Evolutionary conservation across 1,140 invertebrate genomes (phyloP).

Genomic region (Psix sp.): DNA sequence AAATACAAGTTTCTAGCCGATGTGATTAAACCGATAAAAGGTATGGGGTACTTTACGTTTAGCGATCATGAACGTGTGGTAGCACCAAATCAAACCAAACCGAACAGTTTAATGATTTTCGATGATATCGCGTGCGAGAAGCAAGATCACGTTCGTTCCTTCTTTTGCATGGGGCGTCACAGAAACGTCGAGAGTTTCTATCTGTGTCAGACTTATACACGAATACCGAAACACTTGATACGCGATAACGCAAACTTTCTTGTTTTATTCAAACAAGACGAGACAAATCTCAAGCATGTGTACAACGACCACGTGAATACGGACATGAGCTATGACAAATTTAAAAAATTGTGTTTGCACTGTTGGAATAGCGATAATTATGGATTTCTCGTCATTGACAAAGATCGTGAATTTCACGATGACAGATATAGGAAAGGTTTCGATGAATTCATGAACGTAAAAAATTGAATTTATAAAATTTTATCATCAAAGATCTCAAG

Average conservation of each 20-base stretch:
- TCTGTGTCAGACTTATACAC: conserved; percentile 68
- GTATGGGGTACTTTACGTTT: not conserved
- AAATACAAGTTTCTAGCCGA: not conserved
- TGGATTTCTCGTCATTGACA: conserved; percentile 13
- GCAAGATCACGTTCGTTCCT: conserved; percentile 63
- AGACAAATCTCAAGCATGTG: conserved; percentile 66
- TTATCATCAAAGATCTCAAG: too few relatives aligned
- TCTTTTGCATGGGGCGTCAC: conserved; percentile 70
- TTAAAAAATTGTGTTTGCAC: not conserved
- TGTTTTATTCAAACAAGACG: conserved; percentile 55
- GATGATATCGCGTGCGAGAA: conserved; percentile 70
- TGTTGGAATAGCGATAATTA: conserved; percentile 18
- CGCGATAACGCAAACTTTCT: conserved; percentile 66
- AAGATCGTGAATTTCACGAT: not conserved
- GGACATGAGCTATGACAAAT: conserved; percentile 58
- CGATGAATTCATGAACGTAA: not conserved
- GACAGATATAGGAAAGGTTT: conserved; percentile 1
- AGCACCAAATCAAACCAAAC: not conserved
- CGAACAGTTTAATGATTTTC: conserved; percentile 60
- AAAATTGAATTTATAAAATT: too few relatives aligned
- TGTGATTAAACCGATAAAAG: not conserved
- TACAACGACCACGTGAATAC: conserved; percentile 64
- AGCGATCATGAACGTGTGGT: not conserved
- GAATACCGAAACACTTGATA: conserved; percentile 68
- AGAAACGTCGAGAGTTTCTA: conserved; percentile 67